These are phyloP conservation scores for Poeciliopsis turrubarensis DNA, from an alignment of 2,113 vertebrate species.

Conservation along the genomic window DNA sequence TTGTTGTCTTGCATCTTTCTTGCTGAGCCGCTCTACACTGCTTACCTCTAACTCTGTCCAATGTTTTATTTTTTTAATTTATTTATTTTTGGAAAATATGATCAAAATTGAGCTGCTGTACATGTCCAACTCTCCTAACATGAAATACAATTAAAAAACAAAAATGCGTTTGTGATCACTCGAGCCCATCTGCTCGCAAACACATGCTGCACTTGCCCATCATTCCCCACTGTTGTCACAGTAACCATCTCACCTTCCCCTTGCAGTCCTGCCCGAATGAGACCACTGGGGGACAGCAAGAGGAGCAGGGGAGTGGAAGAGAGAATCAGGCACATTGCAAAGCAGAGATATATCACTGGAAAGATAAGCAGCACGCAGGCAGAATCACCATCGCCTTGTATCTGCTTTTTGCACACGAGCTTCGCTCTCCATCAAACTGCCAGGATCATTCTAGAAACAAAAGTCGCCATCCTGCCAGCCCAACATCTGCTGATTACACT, in stretches of 20 bases:
- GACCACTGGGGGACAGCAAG: conserved; percentile 68
- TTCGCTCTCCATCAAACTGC: conserved; percentile 38
- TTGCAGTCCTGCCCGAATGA: conserved; percentile 80
- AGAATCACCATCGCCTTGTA: conserved; percentile 65
- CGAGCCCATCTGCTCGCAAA: conserved; percentile 34
- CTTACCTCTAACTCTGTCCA: conserved; percentile 6
- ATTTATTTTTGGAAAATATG: conserved; percentile 25
- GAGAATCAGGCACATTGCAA: conserved; percentile 57
- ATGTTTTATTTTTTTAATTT: neutral
- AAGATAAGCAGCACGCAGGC: conserved; percentile 57
- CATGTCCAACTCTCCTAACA: conserved; percentile 7
- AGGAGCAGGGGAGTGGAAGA: conserved; percentile 50
- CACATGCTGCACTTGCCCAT: conserved; percentile 44
- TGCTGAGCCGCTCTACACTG: conserved; percentile 2
- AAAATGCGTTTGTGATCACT: conserved; percentile 31
- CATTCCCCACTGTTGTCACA: conserved; percentile 81
- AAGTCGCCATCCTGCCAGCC: conserved; percentile 54
- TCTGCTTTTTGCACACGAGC: conserved; percentile 61
- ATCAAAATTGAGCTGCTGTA: conserved; percentile 7
- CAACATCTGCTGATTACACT: conserved; percentile 53
- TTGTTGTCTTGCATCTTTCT: conserved; percentile 43
- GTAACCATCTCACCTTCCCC: conserved; percentile 82
- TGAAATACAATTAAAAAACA: conserved; percentile 18
- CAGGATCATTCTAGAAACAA: conserved; percentile 57
- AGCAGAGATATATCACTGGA: conserved; percentile 64